Evolutionary conservation across 1,140 invertebrate genomes (phyloP).

Genomic region (Lineus longissimus): DNA sequence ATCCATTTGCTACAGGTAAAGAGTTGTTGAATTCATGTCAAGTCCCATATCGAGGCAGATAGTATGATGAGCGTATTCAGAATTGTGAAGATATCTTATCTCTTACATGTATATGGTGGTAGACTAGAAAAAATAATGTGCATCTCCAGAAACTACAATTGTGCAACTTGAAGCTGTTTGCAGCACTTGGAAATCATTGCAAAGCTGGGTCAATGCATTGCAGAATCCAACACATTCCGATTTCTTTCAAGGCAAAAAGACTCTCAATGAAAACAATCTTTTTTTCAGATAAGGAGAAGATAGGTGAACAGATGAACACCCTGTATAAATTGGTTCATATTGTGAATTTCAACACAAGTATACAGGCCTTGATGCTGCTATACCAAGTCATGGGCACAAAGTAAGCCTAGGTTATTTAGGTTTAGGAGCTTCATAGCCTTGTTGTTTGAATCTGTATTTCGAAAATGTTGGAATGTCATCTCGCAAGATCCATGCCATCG

Average conservation of each 20-base stretch:
- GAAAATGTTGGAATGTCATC: no score
- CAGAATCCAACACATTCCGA: no score
- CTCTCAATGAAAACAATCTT: neutral
- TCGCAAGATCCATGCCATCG: neutral
- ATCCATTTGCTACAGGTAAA: constrained; percentile 68
- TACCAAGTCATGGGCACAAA: constrained; percentile 72
- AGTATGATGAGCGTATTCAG: neutral
- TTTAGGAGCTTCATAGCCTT: constrained; percentile 28
- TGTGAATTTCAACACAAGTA: constrained; percentile 69
- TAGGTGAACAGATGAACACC: constrained; percentile 72
- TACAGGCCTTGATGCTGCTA: constrained; percentile 83
- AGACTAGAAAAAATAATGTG: no score
- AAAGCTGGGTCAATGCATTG: no score
- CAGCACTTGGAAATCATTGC: no score
- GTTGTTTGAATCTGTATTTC: no score
- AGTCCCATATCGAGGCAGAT: neutral
- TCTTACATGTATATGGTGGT: no score
- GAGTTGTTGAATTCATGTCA: neutral
- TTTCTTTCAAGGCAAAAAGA: neutral
- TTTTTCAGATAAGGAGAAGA: constrained; percentile 52
- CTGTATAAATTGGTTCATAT: constrained; percentile 86
- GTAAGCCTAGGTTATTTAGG: constrained; percentile 54
- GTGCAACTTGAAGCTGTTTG: no score
- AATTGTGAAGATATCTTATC: no score
- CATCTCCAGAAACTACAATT: no score